These are phyloP conservation scores for Diphyllodes magnificus DNA, from an alignment of 2,113 vertebrate species.

Conservation along the genomic window DNA sequence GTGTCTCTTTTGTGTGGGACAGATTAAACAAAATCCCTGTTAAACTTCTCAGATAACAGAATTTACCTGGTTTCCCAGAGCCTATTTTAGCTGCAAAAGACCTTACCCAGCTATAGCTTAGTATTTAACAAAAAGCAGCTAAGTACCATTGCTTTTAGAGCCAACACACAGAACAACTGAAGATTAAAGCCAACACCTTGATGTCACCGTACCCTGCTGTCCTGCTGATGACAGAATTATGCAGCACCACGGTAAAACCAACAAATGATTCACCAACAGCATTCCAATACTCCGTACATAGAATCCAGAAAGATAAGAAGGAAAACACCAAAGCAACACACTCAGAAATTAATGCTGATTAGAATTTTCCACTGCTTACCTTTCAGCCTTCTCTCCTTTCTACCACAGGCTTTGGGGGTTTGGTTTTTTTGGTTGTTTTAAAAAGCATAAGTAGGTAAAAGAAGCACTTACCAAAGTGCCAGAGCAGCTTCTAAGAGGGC, in stretches of 20 bases:
- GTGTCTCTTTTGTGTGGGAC: neutral
- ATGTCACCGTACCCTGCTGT: neutral
- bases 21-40: neutral
- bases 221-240: neutral
- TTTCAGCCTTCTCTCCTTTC: neutral
- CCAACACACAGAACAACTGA: neutral
- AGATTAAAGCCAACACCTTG: neutral
- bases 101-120: neutral
- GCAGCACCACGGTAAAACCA: neutral
- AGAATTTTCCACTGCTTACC: neutral
- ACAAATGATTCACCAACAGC: neutral
- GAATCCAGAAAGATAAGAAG: neutral
- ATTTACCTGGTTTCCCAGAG: neutral
- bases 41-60: neutral
- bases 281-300: neutral
- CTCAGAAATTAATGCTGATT: neutral
- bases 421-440: fast-evolving
- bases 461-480: neutral
- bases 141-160: neutral
- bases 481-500: neutral
- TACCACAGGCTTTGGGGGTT: neutral
- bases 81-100: neutral
- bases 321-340: neutral
- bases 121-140: neutral
- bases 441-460: neutral